These are phyloP conservation scores for Ypsolopha sequella DNA, from an alignment of 2,888 invertebrate genomes.

Conservation along the genomic window DNA sequence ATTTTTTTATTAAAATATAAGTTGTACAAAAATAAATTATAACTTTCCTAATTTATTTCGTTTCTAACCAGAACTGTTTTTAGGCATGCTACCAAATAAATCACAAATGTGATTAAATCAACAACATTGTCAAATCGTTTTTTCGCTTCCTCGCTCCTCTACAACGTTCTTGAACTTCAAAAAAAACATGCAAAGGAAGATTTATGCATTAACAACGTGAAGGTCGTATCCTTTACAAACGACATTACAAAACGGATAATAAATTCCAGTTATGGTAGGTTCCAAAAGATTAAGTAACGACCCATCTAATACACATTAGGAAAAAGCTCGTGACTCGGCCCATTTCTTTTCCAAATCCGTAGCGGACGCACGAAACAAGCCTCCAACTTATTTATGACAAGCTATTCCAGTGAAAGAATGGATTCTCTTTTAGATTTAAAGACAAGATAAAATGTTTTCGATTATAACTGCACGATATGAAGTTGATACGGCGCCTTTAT, in stretches of 20 bases:
- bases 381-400: constrained; percentile 42
- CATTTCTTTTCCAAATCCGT: constrained; percentile 43
- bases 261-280: constrained; percentile 45
- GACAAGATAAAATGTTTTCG: not conserved
- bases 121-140: too few relatives aligned
- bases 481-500: too few relatives aligned
- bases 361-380: constrained; percentile 48
- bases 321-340: constrained; percentile 45
- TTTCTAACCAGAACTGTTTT: too few relatives aligned
- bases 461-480: too few relatives aligned
- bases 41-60: too few relatives aligned
- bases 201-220: constrained; percentile 24
- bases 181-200: constrained; percentile 23
- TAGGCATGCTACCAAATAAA: too few relatives aligned
- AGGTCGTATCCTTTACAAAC: constrained; percentile 37
- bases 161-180: constrained; percentile 36
- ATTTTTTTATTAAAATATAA: not conserved
- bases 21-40: too few relatives aligned
- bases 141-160: too few relatives aligned
- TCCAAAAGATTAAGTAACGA: constrained; percentile 43
- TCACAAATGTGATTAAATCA: too few relatives aligned
- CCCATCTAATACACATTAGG: constrained; percentile 51
- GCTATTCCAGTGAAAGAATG: constrained; percentile 38
- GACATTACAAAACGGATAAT: constrained; percentile 34
- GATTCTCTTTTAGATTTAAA: not conserved